Base-by-base conservation (phyloP, 2,888 invertebrate genomes). In the Zaprionus obscuricornis region DNA sequence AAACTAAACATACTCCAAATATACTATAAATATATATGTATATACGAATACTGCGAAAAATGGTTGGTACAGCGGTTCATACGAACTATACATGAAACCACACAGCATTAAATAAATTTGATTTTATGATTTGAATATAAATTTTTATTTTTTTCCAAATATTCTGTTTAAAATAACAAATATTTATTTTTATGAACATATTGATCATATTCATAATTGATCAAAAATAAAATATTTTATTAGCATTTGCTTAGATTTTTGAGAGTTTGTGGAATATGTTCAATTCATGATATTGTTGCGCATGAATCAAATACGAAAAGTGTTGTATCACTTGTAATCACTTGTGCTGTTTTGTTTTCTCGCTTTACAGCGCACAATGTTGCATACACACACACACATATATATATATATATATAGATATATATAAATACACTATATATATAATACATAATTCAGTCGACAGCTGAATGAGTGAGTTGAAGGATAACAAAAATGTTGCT, bases 401-500 rank as follows among this genome's bases (percentile, higher is more conserved):
- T 18, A 51, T 11, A 58, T 16, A 27, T 11, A 27, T 3, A 27
- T 27, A 27, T 29, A 29, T 11, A 29, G n/a, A n/a, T n/a, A n/a
- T n/a, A n/a, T 14, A n/a, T 5, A 18, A 6, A 17, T 17, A 16
- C 33, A 49, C 36, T 10, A 4, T 6, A 13, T 17, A 40, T 4
- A 39, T 29, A 57, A 75, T 55, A 69, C 69, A 76, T 83, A 81
- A 66, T 56, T 58, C 66, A 60, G 72, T 64, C 51, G 58, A 55
- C 22, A 47, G 24, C 52, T 55, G 57, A 58, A 47, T 58, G 42
- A 42, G 57, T 49, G 47, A 26, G 55, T 66, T 63, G 56, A 57
- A 67, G 73, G 69, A 73, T 73, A 69, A 54, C 24, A 56, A n/a
- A n/a, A n/a, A 18, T 51, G 42, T 36, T 51, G 10, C 11, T 39